Evolutionary conservation across 2,113 vertebrate species (phyloP).

Genomic region (Bucco capensis): DNA sequence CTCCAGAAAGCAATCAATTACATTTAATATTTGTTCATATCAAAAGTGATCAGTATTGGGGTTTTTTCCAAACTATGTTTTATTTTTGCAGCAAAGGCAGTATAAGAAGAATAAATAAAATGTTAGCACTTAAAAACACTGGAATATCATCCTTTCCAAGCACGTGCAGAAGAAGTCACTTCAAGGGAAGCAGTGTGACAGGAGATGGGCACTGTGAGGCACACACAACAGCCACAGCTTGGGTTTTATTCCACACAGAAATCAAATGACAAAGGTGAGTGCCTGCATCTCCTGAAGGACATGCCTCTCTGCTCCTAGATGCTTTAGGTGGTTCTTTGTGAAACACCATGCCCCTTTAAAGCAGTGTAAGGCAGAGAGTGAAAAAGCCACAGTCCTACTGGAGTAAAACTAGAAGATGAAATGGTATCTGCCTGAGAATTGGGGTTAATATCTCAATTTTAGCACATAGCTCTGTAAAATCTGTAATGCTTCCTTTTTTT

Average conservation of each 20-base stretch:
- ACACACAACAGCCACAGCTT: rapidly evolving
- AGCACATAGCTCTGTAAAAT: neutral
- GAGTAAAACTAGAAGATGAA: neutral
- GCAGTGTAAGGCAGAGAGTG: neutral
- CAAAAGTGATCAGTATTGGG: neutral
- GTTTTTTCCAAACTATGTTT: neutral
- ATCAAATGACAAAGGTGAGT: neutral
- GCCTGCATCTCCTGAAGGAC: neutral
- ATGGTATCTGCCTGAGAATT: neutral
- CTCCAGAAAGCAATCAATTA: neutral
- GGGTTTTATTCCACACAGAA: neutral
- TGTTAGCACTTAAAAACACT: neutral
- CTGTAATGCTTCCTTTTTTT: neutral
- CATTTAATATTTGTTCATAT: neutral
- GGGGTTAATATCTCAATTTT: neutral
- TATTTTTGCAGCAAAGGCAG: neutral
- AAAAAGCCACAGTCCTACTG: neutral
- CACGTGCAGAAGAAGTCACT: neutral
- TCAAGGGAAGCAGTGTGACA: neutral
- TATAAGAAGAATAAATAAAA: neutral
- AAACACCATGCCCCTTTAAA: neutral
- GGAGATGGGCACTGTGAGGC: neutral
- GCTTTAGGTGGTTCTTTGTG: neutral
- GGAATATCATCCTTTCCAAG: neutral
- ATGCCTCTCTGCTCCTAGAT: neutral